Evolutionary conservation across 2,888 invertebrate genomes (phyloP).

Genomic region (Cosmia trapezina): DNA sequence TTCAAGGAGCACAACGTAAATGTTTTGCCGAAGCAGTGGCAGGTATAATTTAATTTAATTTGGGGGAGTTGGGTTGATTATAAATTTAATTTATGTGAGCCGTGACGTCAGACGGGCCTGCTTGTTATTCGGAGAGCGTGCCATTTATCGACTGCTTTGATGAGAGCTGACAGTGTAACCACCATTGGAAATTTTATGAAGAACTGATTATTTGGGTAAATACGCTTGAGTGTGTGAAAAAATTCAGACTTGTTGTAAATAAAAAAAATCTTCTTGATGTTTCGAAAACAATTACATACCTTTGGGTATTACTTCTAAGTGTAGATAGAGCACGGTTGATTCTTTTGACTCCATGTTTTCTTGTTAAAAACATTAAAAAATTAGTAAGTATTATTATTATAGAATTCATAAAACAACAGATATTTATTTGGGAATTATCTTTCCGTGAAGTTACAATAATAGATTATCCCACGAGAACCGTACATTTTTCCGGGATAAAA

Average conservation of each 20-base stretch:
- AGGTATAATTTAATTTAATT: slow-evolving; percentile 88
- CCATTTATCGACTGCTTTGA: slow-evolving; percentile 83
- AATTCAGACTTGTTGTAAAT: background rate
- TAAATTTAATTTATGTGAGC: slow-evolving; percentile 88
- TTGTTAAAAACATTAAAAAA: no score
- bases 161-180: slow-evolving; percentile 77
- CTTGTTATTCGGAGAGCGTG: slow-evolving; percentile 84
- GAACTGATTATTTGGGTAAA: slow-evolving; percentile 47
- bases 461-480: no score
- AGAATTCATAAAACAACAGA: no score
- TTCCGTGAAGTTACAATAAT: no score
- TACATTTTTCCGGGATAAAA: no score
- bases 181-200: slow-evolving; percentile 67
- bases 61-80: slow-evolving; percentile 85
- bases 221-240: background rate
- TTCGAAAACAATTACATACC: background rate
- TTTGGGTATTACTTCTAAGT: background rate
- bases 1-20: slow-evolving; percentile 83
- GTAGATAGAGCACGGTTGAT: no score
- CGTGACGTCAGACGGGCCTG: slow-evolving; percentile 79
- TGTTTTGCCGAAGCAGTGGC: slow-evolving; percentile 84
- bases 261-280: background rate
- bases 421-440: no score
- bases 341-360: no score
- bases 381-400: no score